phyloP scores from a whole-genome alignment of 2,113 vertebrate genomes.

The Sinocyclocheilus anshuiensis region DNA sequence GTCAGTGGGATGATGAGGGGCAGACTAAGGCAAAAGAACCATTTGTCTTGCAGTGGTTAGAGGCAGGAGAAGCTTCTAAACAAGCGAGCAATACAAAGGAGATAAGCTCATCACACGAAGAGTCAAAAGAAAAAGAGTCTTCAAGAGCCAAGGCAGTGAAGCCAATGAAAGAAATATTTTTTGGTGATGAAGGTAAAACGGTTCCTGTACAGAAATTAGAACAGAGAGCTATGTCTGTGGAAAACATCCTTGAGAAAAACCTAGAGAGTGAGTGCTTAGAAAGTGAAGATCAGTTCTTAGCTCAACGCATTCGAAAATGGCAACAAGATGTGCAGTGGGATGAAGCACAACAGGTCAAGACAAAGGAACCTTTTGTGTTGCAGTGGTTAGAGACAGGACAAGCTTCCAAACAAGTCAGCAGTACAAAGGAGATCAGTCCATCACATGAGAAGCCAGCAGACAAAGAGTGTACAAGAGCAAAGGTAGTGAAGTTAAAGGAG shows the following conservation, averaged over 20 bases:
- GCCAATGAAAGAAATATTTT: conserved; percentile 56
- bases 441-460: conserved; percentile 41
- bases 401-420: conserved; percentile 18
- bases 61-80: conserved; percentile 49
- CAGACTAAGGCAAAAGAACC: conserved; percentile 45
- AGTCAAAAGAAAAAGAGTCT: conserved; percentile 52
- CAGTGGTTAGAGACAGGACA: conserved; percentile 57
- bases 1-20: conserved; percentile 42
- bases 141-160: conserved; percentile 55
- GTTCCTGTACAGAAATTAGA: conserved; percentile 46
- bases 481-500: conserved; percentile 42
- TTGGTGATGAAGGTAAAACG: conserved; percentile 51
- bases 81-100: conserved; percentile 29
- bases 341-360: conserved; percentile 40
- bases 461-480: conserved; percentile 57
- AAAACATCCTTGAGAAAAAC: conserved; percentile 67
- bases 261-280: conserved; percentile 66
- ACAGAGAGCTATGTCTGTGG: conserved; percentile 59
- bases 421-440: conserved; percentile 36
- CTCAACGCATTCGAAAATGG: conserved; percentile 70
- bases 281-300: conserved; percentile 72
- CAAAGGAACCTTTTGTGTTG: conserved; percentile 54
- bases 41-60: conserved; percentile 59
- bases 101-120: conserved; percentile 44
- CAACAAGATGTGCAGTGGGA: conserved; percentile 64